phyloP scores from a whole-genome alignment of 1,140 invertebrate genomes.

The Drosophila bocqueti region DNA sequence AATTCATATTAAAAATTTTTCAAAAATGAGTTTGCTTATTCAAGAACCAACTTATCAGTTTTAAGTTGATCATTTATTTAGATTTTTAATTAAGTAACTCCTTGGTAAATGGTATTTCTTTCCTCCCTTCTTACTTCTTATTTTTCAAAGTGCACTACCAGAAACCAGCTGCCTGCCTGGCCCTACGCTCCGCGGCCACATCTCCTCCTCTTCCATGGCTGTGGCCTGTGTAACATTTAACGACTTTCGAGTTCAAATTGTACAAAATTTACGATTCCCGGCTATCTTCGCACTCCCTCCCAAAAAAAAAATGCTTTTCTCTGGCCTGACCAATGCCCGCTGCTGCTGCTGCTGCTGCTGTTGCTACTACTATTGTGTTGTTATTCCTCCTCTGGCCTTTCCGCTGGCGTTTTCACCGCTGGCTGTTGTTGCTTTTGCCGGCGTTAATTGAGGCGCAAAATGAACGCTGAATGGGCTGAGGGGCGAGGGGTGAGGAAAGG shows the following conservation, averaged over 20 bases:
- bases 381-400: slow-evolving; percentile 23
- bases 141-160: slow-evolving; percentile 3
- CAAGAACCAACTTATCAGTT: too few species aligned
- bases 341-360: slow-evolving; percentile 8
- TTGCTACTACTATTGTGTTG: slow-evolving; percentile 14
- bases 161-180: slow-evolving; percentile 26
- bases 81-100: too few species aligned
- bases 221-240: slow-evolving; percentile 77
- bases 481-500: background rate
- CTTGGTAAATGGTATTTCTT: too few species aligned
- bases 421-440: slow-evolving; percentile 28
- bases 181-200: background rate
- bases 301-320: slow-evolving; percentile 44
- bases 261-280: slow-evolving; percentile 75
- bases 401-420: slow-evolving; percentile 10
- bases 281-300: slow-evolving; percentile 68
- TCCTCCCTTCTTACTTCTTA: too few species aligned
- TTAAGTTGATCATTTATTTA: too few species aligned
- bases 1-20: too few species aligned
- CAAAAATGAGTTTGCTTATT: too few species aligned
- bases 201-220: slow-evolving; percentile 12
- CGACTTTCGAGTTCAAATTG: slow-evolving; percentile 83
- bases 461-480: slow-evolving; percentile 7
- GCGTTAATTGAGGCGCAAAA: slow-evolving; percentile 61
- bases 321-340: slow-evolving; percentile 24